phyloP scores from a whole-genome alignment of 2,888 invertebrate genomes.

The Hypomecis atomaria region DNA sequence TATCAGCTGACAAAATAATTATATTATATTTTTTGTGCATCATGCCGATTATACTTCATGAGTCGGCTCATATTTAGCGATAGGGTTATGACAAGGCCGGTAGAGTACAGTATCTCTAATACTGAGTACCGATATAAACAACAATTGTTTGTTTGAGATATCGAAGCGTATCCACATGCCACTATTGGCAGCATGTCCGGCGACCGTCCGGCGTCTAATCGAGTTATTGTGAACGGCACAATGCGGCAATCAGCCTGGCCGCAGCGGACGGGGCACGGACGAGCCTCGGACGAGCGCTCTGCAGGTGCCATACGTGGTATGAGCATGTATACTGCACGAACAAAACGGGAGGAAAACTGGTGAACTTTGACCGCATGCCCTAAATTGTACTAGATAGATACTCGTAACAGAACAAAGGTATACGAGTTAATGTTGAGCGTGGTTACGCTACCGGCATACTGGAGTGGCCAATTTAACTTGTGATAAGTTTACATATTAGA shows the following conservation, averaged over 20 bases:
- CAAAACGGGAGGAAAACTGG: conserved; percentile 10
- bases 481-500: too few species aligned
- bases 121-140: too few species aligned
- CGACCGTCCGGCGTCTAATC: conserved; percentile 73
- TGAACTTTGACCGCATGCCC: conserved; percentile 10
- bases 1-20: too few species aligned
- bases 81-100: too few species aligned
- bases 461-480: too few species aligned
- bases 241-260: conserved; percentile 78
- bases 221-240: conserved; percentile 82
- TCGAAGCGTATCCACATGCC: conserved; percentile 53
- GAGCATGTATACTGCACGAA: not conserved
- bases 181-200: conserved; percentile 61
- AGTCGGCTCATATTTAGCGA: too few species aligned
- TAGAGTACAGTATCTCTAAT: too few species aligned
- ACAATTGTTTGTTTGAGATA: not conserved
- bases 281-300: conserved; percentile 17
- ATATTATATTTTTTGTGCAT: too few species aligned
- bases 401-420: too few species aligned
- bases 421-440: too few species aligned
- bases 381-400: not conserved
- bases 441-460: too few species aligned
- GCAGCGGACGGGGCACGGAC: conserved; percentile 43
- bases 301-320: conserved; percentile 32
- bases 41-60: too few species aligned